A percentile compares a stretch with the other conserved stretches of the same genome.
Evolutionary conservation across 2,888 invertebrate genomes (phyloP).

Genomic region (Ellobium chinense): DNA sequence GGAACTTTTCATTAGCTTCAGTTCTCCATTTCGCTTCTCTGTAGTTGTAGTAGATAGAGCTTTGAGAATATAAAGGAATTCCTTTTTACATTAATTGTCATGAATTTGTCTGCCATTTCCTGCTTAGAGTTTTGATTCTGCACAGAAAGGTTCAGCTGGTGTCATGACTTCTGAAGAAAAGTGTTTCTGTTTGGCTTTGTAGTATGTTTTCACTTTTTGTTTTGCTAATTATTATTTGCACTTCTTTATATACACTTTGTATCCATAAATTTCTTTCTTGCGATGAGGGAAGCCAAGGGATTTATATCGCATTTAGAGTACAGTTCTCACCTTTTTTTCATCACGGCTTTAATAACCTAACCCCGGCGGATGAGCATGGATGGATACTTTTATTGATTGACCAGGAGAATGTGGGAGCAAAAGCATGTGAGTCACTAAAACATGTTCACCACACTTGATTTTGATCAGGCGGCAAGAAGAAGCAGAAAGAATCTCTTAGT

Average conservation of each 20-base stretch:
- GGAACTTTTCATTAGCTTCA: too few species aligned
- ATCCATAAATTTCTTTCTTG: conserved; percentile 1
- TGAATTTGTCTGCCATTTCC: too few species aligned
- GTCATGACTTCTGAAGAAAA: too few species aligned
- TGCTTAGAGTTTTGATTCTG: too few species aligned
- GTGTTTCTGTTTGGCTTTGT: too few species aligned
- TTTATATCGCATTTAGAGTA: conserved; percentile 12
- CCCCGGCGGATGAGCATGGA: conserved; percentile 29
- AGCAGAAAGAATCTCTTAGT: conserved; percentile 17
- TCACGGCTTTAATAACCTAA: conserved; percentile 31
- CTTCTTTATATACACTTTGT: background rate
- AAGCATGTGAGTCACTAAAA: background rate
- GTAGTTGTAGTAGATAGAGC: too few species aligned
- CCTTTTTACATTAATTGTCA: too few species aligned
- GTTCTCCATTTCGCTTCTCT: too few species aligned
- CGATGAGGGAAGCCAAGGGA: background rate
- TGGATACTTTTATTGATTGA: conserved; percentile 6
- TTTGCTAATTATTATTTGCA: background rate
- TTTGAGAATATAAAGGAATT: too few species aligned
- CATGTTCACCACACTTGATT: conserved; percentile 12
- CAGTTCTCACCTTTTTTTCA: background rate
- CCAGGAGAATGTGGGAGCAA: background rate
- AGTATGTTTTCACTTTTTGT: too few species aligned
- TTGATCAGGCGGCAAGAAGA: conserved; percentile 29
- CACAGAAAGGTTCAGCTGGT: too few species aligned